Evolutionary conservation across 1,140 invertebrate species (phyloP), one percentile per base, ranked within the genome.

Genomic region (Bombus terrestris): DNA sequence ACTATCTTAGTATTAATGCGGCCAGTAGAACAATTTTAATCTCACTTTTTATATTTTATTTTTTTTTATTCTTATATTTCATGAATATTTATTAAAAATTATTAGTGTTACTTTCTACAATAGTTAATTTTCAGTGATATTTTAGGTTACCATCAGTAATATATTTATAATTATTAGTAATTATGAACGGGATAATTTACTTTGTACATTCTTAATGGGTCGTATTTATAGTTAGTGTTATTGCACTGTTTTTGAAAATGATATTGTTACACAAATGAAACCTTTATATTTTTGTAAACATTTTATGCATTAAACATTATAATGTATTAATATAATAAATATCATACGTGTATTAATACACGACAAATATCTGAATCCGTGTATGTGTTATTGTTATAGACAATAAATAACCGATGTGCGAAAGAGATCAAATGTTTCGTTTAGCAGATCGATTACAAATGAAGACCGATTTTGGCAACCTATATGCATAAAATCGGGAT

Each of bases 221-320:
- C 32, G 12, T 76, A 76, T 22, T 57, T 76, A 28, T 35, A 78
- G 22, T 41, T 64, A 41, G 3, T 64, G n/a, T 1, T 66, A 32
- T 43, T 32, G 8, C 13, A 78, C 12, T 72, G 2, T 72, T 28
- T 41, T 41, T 8, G 2, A 59, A 59, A 68, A 37, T n/a, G n/a
- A 47, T 71, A 28, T 57, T 78, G 0, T 32, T 43, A 28, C 12
- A 71, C 4, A 35, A 79, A 71, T 57, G 10, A 43, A 69, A 53
- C 39, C 37, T 81, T 81, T 85, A 28, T 85, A 85, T 66, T 85
- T 85, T 73, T 81, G 8, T 81, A 73, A 73, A 28, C 28, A 77
- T 78, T 72, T 71, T 78, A 66, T 25, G 22, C 41, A 57, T 37
- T 43, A 35, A 64, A 39, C 28, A 47, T 47, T 76, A 32, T 12